These are phyloP conservation scores for Muraenolepis orangiensis DNA, from an alignment of 2,797 vertebrate genomes.

Conservation along the genomic window DNA sequence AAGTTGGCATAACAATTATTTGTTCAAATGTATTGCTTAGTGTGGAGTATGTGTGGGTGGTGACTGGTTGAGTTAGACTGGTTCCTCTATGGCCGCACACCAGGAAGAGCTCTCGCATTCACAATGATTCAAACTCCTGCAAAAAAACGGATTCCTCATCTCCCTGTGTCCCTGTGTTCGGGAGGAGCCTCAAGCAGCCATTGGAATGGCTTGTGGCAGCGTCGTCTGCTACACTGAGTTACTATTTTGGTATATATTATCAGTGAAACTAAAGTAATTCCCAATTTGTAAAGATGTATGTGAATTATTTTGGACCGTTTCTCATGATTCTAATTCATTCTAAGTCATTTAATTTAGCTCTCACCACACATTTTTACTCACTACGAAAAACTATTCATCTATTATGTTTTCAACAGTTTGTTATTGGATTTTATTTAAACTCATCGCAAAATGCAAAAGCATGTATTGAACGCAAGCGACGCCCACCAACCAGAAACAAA, in stretches of 20 bases:
- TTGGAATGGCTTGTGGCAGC: no score
- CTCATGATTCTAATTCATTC: neutral
- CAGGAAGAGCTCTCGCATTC: no score
- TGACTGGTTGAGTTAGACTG: no score
- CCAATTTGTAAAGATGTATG: neutral
- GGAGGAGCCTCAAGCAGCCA: no score
- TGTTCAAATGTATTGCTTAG: neutral
- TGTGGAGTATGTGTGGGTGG: no score
- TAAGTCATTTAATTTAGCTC: no score
- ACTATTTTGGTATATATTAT: neutral
- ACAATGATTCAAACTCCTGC: no score
- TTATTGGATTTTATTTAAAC: neutral
- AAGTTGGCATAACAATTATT: neutral
- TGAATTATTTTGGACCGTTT: neutral
- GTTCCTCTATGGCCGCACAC: no score
- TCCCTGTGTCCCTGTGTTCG: no score
- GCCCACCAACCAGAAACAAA: constrained; percentile 32
- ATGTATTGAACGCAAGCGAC: neutral
- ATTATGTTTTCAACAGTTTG: neutral
- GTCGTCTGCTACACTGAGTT: no score
- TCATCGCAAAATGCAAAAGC: neutral
- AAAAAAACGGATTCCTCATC: no score
- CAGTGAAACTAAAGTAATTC: neutral
- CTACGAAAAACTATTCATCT: neutral
- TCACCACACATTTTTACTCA: neutral